Evolutionary conservation across 53 echinoderm and acorn worm species (phyloP), one percentile per base, ranked within the genome.

Genomic region (Zoroaster sp.): DNA sequence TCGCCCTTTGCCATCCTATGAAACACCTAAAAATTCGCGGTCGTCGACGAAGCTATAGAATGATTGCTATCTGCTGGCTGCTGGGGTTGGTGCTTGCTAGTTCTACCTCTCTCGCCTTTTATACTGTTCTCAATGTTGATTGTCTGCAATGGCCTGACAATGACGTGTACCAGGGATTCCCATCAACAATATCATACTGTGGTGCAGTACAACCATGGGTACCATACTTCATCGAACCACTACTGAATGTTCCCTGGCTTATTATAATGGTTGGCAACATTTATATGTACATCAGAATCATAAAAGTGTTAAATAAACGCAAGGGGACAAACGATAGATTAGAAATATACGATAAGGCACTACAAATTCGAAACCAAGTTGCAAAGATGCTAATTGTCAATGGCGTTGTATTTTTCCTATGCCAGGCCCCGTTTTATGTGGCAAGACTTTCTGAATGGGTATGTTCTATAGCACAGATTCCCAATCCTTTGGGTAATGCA

Each of bases 1-100:
- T 81, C 6, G 81, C 81, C 5, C 45, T 81, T 20, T 81, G 81
- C 66, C 81, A 81, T 44, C 81, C 81, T 10, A 13, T 81, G 0
- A 68, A 39, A 28, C 80, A 80, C 35, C 55, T 55, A 2, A 21
- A 38, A 11, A 63, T 80, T 3, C 55, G 63, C 12, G 80, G 66
- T 1, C 47, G 59, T 11, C 35, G 54, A 17, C 55, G 66, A 1
- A 80, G 59, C 38, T 37, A 63, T 18, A 80, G 25, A 35, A 59
- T 80, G 49, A 36, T 80, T 2, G 80, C 38, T 18, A 4, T 80
- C 40, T 80, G 80, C 39, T 80, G 80, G 80, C 55, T 65, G 59
- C 1, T 63, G 20, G 55, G 59, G 2, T 8, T 65, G 2, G 63
- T 63, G 9, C 0, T 80, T 1, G 10, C 63, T 18, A 20, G 31